These are phyloP conservation scores for Ochotona princeps DNA, from an alignment of 2,113 vertebrate species.

Conservation along the genomic window DNA sequence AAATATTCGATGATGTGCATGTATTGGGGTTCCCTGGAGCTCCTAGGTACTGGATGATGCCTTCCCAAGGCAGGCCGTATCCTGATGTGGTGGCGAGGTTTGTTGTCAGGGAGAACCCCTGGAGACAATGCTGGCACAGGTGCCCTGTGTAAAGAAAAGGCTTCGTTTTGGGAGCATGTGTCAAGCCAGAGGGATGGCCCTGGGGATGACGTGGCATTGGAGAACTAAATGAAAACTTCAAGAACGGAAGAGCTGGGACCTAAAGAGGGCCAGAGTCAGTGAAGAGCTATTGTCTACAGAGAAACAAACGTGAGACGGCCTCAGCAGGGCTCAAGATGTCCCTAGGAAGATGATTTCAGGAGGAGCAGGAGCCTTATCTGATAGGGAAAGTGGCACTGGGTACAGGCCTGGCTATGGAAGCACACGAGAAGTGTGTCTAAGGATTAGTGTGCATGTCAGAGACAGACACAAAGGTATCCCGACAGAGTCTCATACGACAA, in stretches of 20 bases:
- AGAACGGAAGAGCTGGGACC: neutral
- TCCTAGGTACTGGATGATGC: neutral
- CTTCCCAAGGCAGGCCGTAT: neutral
- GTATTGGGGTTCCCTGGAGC: neutral
- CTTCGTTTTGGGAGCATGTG: neutral
- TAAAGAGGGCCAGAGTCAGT: neutral
- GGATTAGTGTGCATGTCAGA: neutral
- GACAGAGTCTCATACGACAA: too few relatives aligned
- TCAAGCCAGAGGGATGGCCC: neutral
- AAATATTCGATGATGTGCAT: neutral
- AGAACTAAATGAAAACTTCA: neutral
- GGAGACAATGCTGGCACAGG: neutral
- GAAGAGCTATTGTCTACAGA: neutral
- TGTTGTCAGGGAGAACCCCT: neutral
- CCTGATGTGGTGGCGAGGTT: neutral
- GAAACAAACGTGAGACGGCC: neutral
- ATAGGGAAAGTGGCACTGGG: neutral
- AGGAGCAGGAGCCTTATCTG: neutral
- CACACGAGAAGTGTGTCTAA: neutral
- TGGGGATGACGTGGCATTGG: neutral
- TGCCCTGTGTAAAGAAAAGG: neutral
- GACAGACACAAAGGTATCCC: too few relatives aligned
- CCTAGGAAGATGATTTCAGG: neutral
- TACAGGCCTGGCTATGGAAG: neutral
- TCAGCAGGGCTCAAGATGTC: fast-evolving